phyloP scores from a whole-genome alignment of 2,888 invertebrate species.

The Aethes cnicana region DNA sequence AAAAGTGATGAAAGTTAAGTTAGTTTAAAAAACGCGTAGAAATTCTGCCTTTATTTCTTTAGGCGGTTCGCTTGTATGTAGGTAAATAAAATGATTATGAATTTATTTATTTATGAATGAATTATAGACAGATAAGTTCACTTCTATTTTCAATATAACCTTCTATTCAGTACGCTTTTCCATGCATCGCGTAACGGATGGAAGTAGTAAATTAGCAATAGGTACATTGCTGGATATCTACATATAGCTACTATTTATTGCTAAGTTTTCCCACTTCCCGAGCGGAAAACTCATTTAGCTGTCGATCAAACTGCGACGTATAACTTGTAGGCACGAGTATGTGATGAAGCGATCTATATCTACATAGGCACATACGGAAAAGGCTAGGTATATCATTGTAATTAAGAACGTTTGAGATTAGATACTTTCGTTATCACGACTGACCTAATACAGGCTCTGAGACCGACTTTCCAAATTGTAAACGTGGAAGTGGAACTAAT shows the following conservation, averaged over 20 bases:
- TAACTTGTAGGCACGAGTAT: constrained; percentile 3
- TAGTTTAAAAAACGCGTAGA: too few relatives aligned
- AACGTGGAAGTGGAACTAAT: neutral
- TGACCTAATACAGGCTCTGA: constrained; percentile 7
- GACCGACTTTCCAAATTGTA: neutral
- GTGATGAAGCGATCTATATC: too few relatives aligned
- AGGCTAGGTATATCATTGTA: neutral
- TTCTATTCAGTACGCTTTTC: too few relatives aligned
- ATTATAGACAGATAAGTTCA: too few relatives aligned
- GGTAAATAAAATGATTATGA: too few relatives aligned
- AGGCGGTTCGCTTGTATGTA: too few relatives aligned
- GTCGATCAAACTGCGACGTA: neutral
- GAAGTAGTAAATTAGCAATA: too few relatives aligned
- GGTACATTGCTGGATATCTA: neutral
- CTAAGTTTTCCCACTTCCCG: neutral
- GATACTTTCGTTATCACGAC: neutral
- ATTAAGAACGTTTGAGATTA: constrained; percentile 3
- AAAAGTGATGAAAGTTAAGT: too few relatives aligned
- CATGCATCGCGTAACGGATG: too few relatives aligned
- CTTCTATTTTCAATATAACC: too few relatives aligned
- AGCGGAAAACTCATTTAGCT: constrained; percentile 17
- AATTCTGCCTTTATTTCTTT: too few relatives aligned
- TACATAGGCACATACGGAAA: neutral
- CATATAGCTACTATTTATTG: neutral
- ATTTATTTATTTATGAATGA: too few relatives aligned